Evolutionary conservation across 2,113 vertebrate species (phyloP).

Genomic region (Quiscalus mexicanus): DNA sequence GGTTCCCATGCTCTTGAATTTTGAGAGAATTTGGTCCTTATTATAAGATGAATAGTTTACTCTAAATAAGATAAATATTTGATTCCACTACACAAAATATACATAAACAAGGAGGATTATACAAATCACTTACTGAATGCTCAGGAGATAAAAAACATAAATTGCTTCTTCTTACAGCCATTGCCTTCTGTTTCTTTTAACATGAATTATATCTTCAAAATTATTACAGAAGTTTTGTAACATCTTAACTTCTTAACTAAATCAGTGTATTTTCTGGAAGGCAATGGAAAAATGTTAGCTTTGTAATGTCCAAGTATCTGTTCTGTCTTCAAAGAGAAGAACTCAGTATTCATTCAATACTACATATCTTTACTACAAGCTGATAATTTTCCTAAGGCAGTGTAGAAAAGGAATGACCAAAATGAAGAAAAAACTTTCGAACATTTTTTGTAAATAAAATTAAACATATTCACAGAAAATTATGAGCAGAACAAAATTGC

Average conservation of each 20-base stretch:
- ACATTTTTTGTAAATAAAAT: not conserved
- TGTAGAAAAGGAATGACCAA: not conserved
- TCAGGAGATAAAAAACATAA: not conserved
- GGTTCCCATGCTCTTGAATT: not conserved
- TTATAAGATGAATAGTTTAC: not conserved
- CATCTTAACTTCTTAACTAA: not conserved
- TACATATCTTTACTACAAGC: not conserved
- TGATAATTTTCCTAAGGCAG: not conserved
- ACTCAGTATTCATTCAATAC: not conserved
- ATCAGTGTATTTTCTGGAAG: not conserved
- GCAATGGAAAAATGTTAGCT: not conserved
- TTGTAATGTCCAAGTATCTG: not conserved
- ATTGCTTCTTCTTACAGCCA: not conserved
- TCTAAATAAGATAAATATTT: not conserved
- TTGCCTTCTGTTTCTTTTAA: not conserved
- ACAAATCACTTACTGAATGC: not conserved
- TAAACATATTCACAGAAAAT: not conserved
- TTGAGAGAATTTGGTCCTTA: not conserved
- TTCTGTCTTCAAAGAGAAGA: not conserved
- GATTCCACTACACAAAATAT: not conserved
- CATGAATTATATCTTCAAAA: not conserved
- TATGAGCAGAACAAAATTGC: not conserved
- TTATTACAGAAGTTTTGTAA: not conserved
- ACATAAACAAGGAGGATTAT: not conserved
- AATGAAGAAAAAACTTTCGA: not conserved